Percentiles rank a stretch among this genome's conserved stretches.
Evolutionary conservation across 92 coral and sea anemone genomes (phyloP).

Genomic region (Nematostella vectensis): DNA sequence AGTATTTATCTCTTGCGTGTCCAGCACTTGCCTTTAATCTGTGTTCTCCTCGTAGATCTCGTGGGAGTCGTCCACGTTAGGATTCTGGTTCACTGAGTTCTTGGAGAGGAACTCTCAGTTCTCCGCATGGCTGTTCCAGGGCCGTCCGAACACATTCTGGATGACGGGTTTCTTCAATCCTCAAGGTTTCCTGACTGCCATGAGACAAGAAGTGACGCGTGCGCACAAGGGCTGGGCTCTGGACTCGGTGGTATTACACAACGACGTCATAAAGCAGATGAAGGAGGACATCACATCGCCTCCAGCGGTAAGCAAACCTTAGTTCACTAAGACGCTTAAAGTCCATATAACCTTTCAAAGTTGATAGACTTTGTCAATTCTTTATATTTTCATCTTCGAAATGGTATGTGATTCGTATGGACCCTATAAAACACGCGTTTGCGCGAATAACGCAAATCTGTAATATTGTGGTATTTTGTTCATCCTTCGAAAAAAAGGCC

Average conservation of each 20-base stretch:
- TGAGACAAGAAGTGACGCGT: slow-evolving; percentile 86
- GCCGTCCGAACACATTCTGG: slow-evolving; percentile 84
- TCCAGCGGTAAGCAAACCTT: slow-evolving; percentile 36
- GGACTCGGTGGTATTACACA: slow-evolving; percentile 80
- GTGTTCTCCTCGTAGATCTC: slow-evolving; percentile 41
- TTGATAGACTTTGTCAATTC: no score
- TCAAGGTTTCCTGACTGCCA: slow-evolving; percentile 82
- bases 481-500: no score
- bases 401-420: no score
- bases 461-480: no score
- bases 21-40: background rate
- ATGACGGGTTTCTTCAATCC: slow-evolving; percentile 92
- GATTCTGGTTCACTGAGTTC: slow-evolving; percentile 84
- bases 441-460: no score
- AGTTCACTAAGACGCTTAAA: background rate
- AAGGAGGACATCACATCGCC: slow-evolving; percentile 78
- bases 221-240: slow-evolving; percentile 94
- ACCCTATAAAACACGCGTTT: no score
- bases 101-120: slow-evolving; percentile 78
- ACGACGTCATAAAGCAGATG: slow-evolving; percentile 84
- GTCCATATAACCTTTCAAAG: no score
- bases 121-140: slow-evolving; percentile 69
- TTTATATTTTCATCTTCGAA: no score
- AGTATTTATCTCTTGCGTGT: background rate
- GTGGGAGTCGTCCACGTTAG: slow-evolving; percentile 87